Percentiles rank a stretch among this genome's conserved stretches.
phyloP scores from a whole-genome alignment of 2,113 vertebrate species.

The Atrichornis clamosus region DNA sequence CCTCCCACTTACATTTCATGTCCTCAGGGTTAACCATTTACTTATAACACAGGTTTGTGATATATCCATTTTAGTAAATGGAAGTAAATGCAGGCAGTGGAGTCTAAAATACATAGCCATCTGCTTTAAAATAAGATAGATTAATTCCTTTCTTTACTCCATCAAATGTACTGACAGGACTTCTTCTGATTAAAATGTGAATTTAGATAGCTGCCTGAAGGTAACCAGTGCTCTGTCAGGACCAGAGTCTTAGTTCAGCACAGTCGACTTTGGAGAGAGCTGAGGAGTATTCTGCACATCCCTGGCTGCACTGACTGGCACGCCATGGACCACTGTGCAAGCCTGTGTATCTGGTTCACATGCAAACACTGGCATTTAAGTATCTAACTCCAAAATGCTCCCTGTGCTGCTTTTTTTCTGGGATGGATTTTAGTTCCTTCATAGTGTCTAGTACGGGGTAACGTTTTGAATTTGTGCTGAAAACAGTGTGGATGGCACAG shows the following conservation, averaged over 20 bases:
- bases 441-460: background rate
- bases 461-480: background rate
- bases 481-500: background rate
- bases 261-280: background rate
- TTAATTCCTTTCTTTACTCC: background rate
- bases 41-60: background rate
- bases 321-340: background rate
- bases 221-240: background rate
- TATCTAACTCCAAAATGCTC: background rate
- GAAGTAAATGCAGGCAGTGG: background rate
- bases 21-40: background rate
- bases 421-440: background rate
- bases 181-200: background rate
- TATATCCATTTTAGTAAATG: background rate
- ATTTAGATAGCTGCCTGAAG: background rate
- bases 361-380: background rate
- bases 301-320: background rate
- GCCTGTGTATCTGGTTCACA: background rate
- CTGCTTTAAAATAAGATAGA: background rate
- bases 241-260: background rate
- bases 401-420: background rate
- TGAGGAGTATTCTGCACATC: background rate
- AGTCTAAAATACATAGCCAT: background rate
- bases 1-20: background rate
- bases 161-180: background rate